Evolutionary conservation across 2,113 vertebrate genomes (phyloP), one percentile per base, ranked within the genome.

Genomic region (Heterocephalus glaber): DNA sequence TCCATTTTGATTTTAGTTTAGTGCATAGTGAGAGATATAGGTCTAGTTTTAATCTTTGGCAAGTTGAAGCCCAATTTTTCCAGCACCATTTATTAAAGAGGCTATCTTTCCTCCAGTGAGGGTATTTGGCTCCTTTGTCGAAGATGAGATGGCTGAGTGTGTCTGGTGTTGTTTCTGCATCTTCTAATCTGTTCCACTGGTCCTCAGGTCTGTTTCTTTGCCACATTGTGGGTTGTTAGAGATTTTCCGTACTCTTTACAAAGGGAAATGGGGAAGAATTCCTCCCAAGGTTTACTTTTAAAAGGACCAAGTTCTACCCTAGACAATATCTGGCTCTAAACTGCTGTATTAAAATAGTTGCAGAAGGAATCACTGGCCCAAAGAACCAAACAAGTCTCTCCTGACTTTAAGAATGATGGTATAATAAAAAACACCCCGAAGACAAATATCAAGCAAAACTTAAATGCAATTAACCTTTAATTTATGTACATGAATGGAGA

Each of bases 401-500:
- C 66, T 80, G 91, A 88, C n/a, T 94, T 95, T 86, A 94, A 93
- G 47, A 92, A 91, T 82, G 44, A 58, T 41, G 19, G 47, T 90
- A 16, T 87, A 68, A 84, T 68, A 85, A 96, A 92, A 79, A 68
- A 54, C 11, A 82, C 30, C 89, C 11, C 56, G 83, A 74, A 95
- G 47, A 89, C 12, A 85, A 76, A 77, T 10, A 30, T 13, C 16
- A 66, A 63, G 22, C 24, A 84, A 83, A 86, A 90, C 74, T 90
- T 96, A 89, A 86, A 87, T 61, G 41, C 47, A 94, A 68, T 95
- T 92, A 95, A 81, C 44, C 44, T 92, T 77, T 96, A 96, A 97
- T 96, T 87, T 86, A 88, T 44, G 92, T 30, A 79, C 14, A 65
- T 13, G 35, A 94, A 80, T 83, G 54, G 68, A 93, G 72, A 89